Percentiles rank a stretch among this genome's conserved stretches.
These are phyloP conservation scores for Electrona antarctica DNA, from an alignment of 2,113 vertebrate genomes.

Conservation along the genomic window DNA sequence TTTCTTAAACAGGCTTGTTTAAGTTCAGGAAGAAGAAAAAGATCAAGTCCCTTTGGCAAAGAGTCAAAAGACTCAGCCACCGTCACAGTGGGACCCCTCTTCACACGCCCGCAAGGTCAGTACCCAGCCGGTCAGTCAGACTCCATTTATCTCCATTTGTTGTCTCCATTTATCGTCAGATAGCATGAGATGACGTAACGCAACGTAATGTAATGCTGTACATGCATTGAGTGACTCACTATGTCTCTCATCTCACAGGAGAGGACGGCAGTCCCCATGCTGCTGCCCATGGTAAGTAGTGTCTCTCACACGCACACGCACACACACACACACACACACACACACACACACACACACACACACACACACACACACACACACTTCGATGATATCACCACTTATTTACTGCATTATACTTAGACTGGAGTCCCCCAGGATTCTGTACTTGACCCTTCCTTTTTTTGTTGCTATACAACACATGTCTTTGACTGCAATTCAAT, in stretches of 20 bases:
- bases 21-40: slow-evolving; percentile 47
- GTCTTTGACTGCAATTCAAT: too few relatives aligned
- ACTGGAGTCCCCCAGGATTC: too few relatives aligned
- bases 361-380: too few relatives aligned
- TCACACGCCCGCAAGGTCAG: slow-evolving; percentile 62
- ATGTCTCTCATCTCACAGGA: neutral
- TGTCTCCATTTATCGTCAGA: neutral
- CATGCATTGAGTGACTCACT: neutral
- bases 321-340: too few relatives aligned
- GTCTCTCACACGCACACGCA: neutral
- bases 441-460: too few relatives aligned
- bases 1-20: slow-evolving; percentile 65
- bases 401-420: too few relatives aligned
- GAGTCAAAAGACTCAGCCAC: slow-evolving; percentile 65
- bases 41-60: slow-evolving; percentile 53
- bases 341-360: too few relatives aligned
- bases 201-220: too few relatives aligned
- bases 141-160: neutral
- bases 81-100: slow-evolving; percentile 77
- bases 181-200: too few relatives aligned
- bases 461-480: too few relatives aligned
- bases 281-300: slow-evolving; percentile 59
- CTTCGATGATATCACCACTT: too few relatives aligned
- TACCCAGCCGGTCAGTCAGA: slow-evolving; percentile 2
- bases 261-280: slow-evolving; percentile 29